These are phyloP conservation scores for Lytechinus variegatus DNA, from an alignment of 35 echinoderm and acorn worm genomes.

Conservation along the genomic window DNA sequence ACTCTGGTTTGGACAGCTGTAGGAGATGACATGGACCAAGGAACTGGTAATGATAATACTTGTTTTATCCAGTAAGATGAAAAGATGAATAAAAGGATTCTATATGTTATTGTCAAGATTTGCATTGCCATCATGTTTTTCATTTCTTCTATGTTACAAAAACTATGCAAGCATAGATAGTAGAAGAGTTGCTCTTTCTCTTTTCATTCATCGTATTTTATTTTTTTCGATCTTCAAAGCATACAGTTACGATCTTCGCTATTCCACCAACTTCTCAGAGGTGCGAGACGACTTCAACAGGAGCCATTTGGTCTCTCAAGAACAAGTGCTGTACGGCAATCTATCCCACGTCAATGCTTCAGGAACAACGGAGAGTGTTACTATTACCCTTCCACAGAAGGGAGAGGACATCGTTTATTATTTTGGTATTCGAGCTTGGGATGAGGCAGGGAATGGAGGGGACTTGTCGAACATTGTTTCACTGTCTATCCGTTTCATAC, in stretches of 20 bases:
- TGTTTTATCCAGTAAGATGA: background rate
- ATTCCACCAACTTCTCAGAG: background rate
- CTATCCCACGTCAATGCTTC: background rate
- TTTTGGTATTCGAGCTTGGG: too few species aligned
- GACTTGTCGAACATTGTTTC: background rate
- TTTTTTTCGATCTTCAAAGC: background rate
- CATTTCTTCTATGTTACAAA: too few species aligned
- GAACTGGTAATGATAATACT: conserved; percentile 35
- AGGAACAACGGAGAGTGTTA: background rate
- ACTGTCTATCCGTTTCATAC: background rate
- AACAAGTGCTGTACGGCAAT: background rate
- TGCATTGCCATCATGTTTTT: too few species aligned
- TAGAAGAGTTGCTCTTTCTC: background rate
- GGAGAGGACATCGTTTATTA: background rate
- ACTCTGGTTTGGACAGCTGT: conserved; percentile 23
- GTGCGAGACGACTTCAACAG: too few species aligned
- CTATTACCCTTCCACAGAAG: background rate
- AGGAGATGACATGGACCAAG: conserved; percentile 39
- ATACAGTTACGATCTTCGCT: background rate
- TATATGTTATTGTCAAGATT: background rate
- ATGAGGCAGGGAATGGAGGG: too few species aligned
- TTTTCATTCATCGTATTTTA: too few species aligned
- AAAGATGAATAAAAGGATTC: background rate
- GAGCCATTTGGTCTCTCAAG: background rate
- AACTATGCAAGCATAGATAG: too few species aligned